These are phyloP conservation scores for Acanthiza pusilla DNA, from an alignment of 2,797 vertebrate genomes.

Conservation along the genomic window DNA sequence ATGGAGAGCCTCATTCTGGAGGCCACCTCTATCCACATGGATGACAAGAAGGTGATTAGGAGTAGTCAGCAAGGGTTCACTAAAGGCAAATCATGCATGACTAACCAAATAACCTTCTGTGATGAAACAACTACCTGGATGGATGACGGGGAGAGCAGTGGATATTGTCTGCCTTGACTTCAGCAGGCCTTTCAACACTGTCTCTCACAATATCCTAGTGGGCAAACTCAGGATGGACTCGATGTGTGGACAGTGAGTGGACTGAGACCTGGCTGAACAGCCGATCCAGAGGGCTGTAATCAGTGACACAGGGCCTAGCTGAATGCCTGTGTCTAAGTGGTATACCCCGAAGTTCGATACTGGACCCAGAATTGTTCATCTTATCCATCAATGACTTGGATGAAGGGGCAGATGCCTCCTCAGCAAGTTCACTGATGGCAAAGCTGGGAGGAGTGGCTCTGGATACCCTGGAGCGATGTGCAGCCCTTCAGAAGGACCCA, in stretches of 20 bases:
- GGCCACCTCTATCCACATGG: not conserved
- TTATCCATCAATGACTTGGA: not conserved
- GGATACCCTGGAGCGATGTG: not conserved
- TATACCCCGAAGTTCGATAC: too few species aligned
- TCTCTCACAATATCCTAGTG: not conserved
- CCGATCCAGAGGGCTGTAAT: not conserved
- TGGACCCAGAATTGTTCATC: not conserved
- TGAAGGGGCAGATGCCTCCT: not conserved
- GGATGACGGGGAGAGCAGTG: not conserved
- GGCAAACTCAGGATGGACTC: not conserved
- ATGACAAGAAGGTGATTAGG: not conserved
- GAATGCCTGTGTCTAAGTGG: not conserved
- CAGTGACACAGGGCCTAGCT: not conserved
- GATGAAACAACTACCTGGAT: not conserved
- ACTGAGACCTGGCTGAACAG: not conserved
- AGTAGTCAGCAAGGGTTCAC: not conserved
- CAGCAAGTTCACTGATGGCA: not conserved
- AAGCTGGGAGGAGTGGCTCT: not conserved
- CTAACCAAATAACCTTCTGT: not conserved
- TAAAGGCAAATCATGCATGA: not conserved
- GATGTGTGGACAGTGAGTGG: not conserved
- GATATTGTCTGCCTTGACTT: not conserved
- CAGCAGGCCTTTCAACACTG: not conserved
- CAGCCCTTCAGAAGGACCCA: not conserved
- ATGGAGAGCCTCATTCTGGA: not conserved